Evolutionary conservation across 1,140 invertebrate genomes (phyloP), one percentile per base, ranked within the genome.

Genomic region (Yoshiicerus persimilis): DNA sequence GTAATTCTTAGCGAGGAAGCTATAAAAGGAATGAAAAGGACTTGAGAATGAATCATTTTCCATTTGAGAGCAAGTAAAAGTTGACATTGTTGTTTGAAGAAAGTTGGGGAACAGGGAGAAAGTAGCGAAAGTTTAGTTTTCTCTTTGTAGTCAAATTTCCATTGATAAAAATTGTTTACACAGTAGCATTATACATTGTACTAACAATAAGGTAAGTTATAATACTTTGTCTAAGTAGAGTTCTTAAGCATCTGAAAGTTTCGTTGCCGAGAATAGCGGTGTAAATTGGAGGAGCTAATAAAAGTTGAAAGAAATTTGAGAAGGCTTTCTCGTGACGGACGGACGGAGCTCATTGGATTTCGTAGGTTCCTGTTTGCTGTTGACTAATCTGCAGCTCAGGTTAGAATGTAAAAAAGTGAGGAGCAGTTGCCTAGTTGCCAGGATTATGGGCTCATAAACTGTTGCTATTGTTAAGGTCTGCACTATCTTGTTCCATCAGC

Each of bases 401-500:
- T 47, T 30, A 85, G 23, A 41, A 25, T 56, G 11, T 23, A 38
- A 38, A 34, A 34, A 80, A 80, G 34, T 25, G n/a, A 23, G 9
- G 2, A n/a, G 30, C 75, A 32, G 30, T 34, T 77, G 70, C 47
- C 47, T 56, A 56, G 16, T n/a, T 56, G 47, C 4, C 2, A 36
- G 84, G 27, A 62, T 85, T 36, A 85, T 41, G 11, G 27, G 27
- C 30, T 47, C 84, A 85, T 85, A 85, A 85, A 34, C 47, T 85
- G 39, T 62, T 85, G 47, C 84, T 85, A 16, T 47, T 41, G 70
- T 9, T 32, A 75, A 75, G 34, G 6, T 36, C 8, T 25, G 30
- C 13, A 56, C 1, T 84, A n/a, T 80, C 20, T 62, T 90, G 87
- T 90, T 88, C 86, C 64, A 86, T 88, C 86, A 88, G 70, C 36